Conservation (phyloP, 2,888 invertebrate genomes). For the Yponomeuta sedellus region DNA sequence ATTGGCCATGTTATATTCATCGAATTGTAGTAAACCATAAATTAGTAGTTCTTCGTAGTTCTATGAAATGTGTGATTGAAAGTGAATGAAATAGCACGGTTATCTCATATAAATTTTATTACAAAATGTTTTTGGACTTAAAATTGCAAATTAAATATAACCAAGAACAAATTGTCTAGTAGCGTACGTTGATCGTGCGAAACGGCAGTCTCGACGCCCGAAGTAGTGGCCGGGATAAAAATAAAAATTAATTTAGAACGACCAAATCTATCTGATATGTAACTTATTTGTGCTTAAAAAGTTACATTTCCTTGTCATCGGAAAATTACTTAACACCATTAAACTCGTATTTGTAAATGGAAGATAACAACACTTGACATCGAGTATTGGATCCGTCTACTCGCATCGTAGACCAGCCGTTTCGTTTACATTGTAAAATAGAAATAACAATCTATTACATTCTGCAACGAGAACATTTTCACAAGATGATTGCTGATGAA, state of each 20-base stretch:
- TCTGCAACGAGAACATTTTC: constrained; percentile 40
- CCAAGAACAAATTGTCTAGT: constrained; percentile 54
- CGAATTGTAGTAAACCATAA: too few species aligned
- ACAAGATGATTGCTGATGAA: constrained; percentile 43
- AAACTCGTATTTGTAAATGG: neutral
- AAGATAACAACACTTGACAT: neutral
- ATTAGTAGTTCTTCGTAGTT: too few species aligned
- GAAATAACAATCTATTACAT: too few species aligned
- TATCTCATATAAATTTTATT: constrained; percentile 73
- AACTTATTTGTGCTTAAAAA: constrained; percentile 7
- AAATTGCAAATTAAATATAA: constrained; percentile 67
- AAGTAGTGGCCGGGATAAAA: too few species aligned
- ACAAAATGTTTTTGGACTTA: constrained; percentile 69
- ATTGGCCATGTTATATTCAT: too few species aligned
- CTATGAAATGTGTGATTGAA: too few species aligned
- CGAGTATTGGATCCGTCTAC: constrained; percentile 8
- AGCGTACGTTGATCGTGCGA: constrained; percentile 51
- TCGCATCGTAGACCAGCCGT: constrained; percentile 44
- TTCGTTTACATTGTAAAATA: constrained; percentile 31
- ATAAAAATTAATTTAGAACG: too few species aligned
- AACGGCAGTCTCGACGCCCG: constrained; percentile 42
- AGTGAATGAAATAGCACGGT: constrained; percentile 36
- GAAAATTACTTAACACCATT: neutral
- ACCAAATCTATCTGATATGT: neutral
- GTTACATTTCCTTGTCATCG: neutral